Conservation (phyloP, 2,888 invertebrate species). For the Lithophane semibrunnea region DNA sequence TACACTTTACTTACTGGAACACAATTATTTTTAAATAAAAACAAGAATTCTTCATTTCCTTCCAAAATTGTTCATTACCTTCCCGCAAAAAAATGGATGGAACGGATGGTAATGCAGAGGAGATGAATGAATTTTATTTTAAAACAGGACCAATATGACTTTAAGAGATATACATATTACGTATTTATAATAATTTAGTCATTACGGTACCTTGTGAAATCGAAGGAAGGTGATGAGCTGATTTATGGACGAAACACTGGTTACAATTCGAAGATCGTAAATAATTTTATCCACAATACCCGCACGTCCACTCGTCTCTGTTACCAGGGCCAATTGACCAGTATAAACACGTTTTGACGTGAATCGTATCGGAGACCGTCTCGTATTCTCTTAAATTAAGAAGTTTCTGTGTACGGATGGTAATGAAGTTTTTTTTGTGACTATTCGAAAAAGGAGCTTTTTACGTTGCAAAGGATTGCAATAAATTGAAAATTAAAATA, state of each 20-base stretch:
- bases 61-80: too few relatives aligned
- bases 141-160: neutral
- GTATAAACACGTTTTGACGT: too few relatives aligned
- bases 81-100: too few relatives aligned
- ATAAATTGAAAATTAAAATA: neutral
- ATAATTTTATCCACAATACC: neutral
- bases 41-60: too few relatives aligned
- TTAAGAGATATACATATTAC: neutral
- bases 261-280: neutral
- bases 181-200: neutral
- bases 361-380: neutral
- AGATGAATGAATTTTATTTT: too few relatives aligned
- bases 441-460: neutral
- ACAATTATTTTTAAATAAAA: too few relatives aligned
- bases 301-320: neutral
- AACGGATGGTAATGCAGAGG: too few relatives aligned
- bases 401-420: neutral
- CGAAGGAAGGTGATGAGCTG: neutral
- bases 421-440: conserved; percentile 1
- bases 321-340: neutral
- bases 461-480: neutral
- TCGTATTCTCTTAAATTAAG: neutral
- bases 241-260: neutral
- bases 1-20: too few relatives aligned
- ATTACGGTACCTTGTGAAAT: neutral